These are phyloP conservation scores for Heliconius hermathena DNA, from an alignment of 1,140 invertebrate species.

Conservation along the genomic window DNA sequence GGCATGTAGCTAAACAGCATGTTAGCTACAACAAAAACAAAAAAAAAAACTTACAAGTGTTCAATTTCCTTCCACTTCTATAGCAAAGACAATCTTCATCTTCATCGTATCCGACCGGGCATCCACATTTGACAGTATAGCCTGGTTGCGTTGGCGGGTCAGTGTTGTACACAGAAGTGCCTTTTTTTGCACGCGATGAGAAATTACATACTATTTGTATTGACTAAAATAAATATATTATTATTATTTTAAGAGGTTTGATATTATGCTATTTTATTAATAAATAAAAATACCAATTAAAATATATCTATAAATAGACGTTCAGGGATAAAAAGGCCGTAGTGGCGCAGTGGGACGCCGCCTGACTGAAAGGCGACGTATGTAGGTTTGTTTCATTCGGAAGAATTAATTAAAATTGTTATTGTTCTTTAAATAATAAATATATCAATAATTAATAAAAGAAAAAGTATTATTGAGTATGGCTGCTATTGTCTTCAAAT, in stretches of 20 bases:
- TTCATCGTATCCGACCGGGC: conserved; percentile 54
- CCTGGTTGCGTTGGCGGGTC: conserved; percentile 37
- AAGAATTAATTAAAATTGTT: no score
- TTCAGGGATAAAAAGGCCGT: no score
- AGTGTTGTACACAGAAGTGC: conserved; percentile 43
- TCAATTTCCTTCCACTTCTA: conserved; percentile 29
- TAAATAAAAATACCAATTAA: no score
- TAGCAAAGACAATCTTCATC: conserved; percentile 62
- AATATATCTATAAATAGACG: no score
- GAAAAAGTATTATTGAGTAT: no score
- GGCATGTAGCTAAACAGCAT: no score
- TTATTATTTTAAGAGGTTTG: not conserved
- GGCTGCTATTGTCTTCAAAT: no score
- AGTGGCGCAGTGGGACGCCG: no score
- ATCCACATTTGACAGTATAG: conserved; percentile 53
- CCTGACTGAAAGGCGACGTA: no score
- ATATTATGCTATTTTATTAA: not conserved
- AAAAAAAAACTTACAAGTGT: not conserved
- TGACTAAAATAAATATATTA: conserved; percentile 41
- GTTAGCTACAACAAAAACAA: no score
- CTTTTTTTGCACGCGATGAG: conserved; percentile 43
- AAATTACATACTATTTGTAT: conserved; percentile 66
- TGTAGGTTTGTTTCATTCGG: no score
- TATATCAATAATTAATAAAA: not conserved
- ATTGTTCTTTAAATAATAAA: not conserved